These are phyloP conservation scores for Paratrypauchen microcephalus DNA, from an alignment of 2,797 vertebrate species.

Conservation along the genomic window DNA sequence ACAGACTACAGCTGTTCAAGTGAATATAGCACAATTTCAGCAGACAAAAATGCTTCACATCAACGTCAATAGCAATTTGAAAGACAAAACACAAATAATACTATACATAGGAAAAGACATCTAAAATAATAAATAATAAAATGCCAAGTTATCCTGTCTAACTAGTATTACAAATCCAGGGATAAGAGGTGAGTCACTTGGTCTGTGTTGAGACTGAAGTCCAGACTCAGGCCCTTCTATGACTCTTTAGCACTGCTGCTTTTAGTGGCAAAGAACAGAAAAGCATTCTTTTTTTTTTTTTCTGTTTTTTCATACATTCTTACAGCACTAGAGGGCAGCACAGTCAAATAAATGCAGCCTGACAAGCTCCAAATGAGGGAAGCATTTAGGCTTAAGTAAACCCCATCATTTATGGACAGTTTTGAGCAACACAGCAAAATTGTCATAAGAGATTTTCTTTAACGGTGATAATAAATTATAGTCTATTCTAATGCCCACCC, in stretches of 20 bases:
- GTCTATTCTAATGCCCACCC: not conserved
- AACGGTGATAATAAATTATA: not conserved
- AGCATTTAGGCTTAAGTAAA: not conserved
- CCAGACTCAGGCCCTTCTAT: not conserved
- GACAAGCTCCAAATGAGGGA: not conserved
- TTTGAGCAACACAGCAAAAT: not conserved
- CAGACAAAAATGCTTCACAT: no score
- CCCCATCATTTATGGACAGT: not conserved
- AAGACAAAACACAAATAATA: no score
- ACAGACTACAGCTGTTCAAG: no score
- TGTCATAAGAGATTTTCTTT: not conserved
- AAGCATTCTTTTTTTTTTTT: constrained; percentile 4
- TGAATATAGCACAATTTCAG: no score
- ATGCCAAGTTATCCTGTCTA: no score
- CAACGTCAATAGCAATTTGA: no score
- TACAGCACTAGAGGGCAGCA: constrained; percentile 51
- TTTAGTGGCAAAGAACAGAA: constrained; percentile 24
- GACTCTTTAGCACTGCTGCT: constrained; percentile 15
- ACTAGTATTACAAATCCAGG: no score
- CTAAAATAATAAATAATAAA: no score
- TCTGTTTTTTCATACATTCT: accelerated
- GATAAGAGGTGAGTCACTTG: no score
- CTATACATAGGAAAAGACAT: no score
- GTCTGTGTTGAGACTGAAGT: no score
- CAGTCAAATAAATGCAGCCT: constrained; percentile 24